Evolutionary conservation across 2,113 vertebrate species (phyloP).

Genomic region (Eonycteris spelaea): DNA sequence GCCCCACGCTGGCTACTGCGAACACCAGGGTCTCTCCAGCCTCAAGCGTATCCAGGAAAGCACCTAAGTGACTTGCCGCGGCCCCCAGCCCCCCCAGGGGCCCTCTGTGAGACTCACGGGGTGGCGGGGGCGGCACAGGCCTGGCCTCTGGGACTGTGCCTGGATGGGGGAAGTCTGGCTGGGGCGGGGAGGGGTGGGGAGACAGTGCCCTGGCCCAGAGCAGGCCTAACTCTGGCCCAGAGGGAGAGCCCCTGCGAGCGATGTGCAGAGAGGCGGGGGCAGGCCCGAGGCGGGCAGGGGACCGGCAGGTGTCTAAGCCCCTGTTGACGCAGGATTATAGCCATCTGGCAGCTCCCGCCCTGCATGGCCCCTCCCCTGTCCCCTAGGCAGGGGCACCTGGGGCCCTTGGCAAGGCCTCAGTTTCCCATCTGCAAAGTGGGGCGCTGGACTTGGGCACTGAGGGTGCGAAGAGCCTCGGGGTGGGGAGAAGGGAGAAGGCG

Average conservation of each 20-base stretch:
- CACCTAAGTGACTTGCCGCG: rapidly evolving
- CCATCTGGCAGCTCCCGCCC: background rate
- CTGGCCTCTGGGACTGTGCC: background rate
- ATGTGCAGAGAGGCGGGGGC: background rate
- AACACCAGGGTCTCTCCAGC: background rate
- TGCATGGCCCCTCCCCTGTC: rapidly evolving
- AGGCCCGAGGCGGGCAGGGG: background rate
- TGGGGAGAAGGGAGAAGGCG: too few species aligned
- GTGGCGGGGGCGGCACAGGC: background rate
- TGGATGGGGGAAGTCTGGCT: too few species aligned
- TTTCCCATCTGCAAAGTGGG: background rate
- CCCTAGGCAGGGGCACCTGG: background rate
- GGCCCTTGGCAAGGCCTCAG: background rate
- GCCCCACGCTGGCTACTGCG: background rate
- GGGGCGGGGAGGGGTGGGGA: rapidly evolving
- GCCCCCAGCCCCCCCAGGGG: rapidly evolving
- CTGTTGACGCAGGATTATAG: background rate
- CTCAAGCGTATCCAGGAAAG: rapidly evolving
- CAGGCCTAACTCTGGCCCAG: background rate
- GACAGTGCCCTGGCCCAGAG: background rate
- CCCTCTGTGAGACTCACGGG: background rate
- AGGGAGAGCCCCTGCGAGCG: background rate
- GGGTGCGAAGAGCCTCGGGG: too few species aligned
- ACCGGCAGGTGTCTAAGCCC: constrained; percentile 46
- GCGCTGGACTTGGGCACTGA: background rate